Conservation (phyloP, 35 echinoderm and acorn worm species). For the Amphiura filiformis region DNA sequence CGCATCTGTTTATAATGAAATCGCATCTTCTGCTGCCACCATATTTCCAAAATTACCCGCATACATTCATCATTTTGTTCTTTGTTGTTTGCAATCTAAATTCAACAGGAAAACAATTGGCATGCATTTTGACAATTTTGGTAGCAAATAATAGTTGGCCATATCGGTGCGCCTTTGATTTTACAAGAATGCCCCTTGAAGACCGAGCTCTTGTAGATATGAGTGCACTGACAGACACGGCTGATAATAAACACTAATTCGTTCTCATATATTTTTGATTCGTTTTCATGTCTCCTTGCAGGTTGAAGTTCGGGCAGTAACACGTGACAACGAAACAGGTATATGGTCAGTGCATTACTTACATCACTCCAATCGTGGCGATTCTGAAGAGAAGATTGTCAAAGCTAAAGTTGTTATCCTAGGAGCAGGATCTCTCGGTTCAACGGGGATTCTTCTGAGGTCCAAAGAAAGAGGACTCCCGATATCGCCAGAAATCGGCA, state of each 20-base stretch:
- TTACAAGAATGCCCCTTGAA: neutral
- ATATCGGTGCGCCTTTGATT: neutral
- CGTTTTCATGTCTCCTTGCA: conserved; percentile 26
- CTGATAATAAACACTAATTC: neutral
- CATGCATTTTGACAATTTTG: neutral
- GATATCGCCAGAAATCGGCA: conserved; percentile 30
- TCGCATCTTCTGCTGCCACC: too few species aligned
- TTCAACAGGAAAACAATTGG: neutral
- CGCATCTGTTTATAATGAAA: too few species aligned
- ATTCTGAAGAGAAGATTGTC: conserved; percentile 16
- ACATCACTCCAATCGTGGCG: too few species aligned
- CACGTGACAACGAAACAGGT: conserved; percentile 35
- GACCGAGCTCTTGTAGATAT: neutral
- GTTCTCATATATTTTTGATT: neutral
- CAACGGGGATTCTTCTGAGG: conserved; percentile 50
- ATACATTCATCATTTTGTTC: too few species aligned
- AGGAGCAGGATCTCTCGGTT: conserved; percentile 49
- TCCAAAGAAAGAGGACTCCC: conserved; percentile 35
- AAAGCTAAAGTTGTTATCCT: conserved; percentile 50
- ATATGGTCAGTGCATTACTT: conserved; percentile 63
- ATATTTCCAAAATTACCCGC: too few species aligned
- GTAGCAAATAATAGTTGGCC: neutral
- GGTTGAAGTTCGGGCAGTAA: conserved; percentile 55
- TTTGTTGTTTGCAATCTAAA: neutral
- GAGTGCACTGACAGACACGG: neutral